A percentile compares a stretch with the other conserved stretches of the same genome.
phyloP scores from a whole-genome alignment of 2,113 vertebrate genomes.

The Catagonus wagneri region DNA sequence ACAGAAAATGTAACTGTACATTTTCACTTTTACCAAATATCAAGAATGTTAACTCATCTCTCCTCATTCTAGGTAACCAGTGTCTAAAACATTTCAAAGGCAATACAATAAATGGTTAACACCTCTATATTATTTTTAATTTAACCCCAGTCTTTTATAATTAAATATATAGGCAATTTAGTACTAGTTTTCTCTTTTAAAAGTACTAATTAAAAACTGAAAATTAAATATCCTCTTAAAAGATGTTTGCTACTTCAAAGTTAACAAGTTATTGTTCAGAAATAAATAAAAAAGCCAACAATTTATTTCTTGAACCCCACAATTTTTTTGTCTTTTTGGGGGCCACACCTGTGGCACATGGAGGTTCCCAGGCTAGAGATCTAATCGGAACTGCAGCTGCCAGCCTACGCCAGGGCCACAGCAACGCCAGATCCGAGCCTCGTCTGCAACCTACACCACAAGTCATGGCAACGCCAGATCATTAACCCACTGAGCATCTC shows the following conservation, averaged over 20 bases:
- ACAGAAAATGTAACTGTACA: neutral
- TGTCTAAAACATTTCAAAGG: neutral
- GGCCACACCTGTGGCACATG: no score
- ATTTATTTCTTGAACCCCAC: conserved; percentile 21
- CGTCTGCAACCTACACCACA: no score
- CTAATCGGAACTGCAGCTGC: no score
- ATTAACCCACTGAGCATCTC: no score
- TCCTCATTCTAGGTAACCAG: neutral
- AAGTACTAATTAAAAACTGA: conserved; percentile 4
- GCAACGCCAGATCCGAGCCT: no score
- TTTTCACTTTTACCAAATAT: neutral
- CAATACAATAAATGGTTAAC: neutral
- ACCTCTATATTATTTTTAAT: neutral
- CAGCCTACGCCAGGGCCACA: no score
- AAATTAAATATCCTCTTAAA: conserved; percentile 52
- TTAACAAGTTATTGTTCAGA: conserved; percentile 32
- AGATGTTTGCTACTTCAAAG: conserved; percentile 60
- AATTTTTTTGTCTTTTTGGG: no score
- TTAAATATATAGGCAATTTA: conserved; percentile 21
- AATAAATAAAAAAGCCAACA: conserved; percentile 14
- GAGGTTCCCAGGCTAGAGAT: no score
- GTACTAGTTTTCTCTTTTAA: neutral
- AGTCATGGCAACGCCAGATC: no score
- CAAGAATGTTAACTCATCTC: neutral
- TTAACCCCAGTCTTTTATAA: conserved; percentile 6